Evolutionary conservation across 2,797 vertebrate species (phyloP).

Genomic region (Ctenopoma kingsleyae): DNA sequence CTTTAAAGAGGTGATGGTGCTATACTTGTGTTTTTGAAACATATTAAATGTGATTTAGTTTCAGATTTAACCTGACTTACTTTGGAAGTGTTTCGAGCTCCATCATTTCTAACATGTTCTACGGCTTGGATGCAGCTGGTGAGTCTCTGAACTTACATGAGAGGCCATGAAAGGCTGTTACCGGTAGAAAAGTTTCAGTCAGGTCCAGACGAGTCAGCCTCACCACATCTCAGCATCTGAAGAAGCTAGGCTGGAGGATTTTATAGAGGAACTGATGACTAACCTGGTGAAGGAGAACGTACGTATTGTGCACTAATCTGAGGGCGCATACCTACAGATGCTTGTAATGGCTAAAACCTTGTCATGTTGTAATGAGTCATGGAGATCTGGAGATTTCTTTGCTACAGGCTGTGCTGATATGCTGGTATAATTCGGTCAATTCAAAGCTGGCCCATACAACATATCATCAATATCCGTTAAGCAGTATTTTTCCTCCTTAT

Average conservation of each 20-base stretch:
- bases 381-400: conserved; percentile 31
- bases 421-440: too few relatives aligned
- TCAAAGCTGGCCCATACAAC: too few relatives aligned
- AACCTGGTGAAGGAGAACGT: conserved; percentile 26
- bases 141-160: neutral
- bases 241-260: conserved; percentile 14
- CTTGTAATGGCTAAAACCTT: conserved; percentile 24
- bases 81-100: conserved; percentile 19
- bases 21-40: neutral
- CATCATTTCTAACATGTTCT: conserved; percentile 11
- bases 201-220: conserved; percentile 30
- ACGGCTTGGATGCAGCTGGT: conserved; percentile 18
- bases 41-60: neutral
- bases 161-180: neutral
- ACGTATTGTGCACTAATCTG: neutral
- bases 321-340: conserved; percentile 40
- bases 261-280: conserved; percentile 44
- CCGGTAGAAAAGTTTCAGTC: conserved; percentile 18
- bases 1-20: neutral
- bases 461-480: neutral
- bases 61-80: neutral
- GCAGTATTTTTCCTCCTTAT: too few relatives aligned
- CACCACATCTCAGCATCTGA: neutral
- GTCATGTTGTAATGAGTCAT: conserved; percentile 55
- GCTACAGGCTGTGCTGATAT: conserved; percentile 50